A percentile compares a stretch with the other conserved stretches of the same genome.
These are phyloP conservation scores for Cuculus canorus DNA, from an alignment of 2,797 vertebrate genomes.

Conservation along the genomic window DNA sequence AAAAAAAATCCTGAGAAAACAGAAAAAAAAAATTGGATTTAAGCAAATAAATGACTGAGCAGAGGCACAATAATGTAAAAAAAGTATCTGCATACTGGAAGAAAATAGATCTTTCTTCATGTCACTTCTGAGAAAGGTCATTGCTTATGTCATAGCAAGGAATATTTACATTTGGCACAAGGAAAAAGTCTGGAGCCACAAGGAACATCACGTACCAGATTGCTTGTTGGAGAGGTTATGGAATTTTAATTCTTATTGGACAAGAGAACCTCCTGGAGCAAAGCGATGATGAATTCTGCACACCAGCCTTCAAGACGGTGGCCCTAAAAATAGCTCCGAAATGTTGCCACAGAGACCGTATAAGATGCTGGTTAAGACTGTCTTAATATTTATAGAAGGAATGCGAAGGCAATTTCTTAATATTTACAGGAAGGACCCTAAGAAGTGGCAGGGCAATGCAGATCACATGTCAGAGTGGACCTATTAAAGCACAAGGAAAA, in stretches of 20 bases:
- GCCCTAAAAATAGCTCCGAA: neutral
- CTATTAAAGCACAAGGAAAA: neutral
- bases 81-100: neutral
- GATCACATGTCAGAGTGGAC: neutral
- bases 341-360: neutral
- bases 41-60: neutral
- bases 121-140: neutral
- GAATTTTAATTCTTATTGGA: neutral
- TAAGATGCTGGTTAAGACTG: neutral
- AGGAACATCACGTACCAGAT: neutral
- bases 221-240: neutral
- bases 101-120: neutral
- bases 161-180: neutral
- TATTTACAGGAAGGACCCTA: neutral
- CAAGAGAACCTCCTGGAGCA: neutral
- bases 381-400: neutral
- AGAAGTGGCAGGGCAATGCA: neutral
- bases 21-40: neutral
- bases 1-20: neutral
- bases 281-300: neutral
- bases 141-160: neutral
- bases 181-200: neutral
- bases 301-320: neutral
- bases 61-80: neutral
- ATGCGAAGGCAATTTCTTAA: neutral